Evolutionary conservation across 1,140 invertebrate genomes (phyloP).

Genomic region (Sitophilus oryzae): DNA sequence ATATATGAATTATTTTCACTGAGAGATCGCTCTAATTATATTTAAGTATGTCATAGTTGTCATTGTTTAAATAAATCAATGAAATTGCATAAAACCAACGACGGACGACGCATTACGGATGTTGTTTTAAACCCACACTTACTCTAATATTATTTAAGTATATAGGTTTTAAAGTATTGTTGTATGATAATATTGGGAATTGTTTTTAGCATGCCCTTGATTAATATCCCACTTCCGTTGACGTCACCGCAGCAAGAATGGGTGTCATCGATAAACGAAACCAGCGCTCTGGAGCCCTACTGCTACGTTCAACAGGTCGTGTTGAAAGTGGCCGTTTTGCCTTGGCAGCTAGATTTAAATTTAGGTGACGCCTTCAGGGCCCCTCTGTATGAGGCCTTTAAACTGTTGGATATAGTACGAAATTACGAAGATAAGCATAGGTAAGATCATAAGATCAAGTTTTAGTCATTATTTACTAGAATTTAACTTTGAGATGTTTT

Average conservation of each 20-base stretch:
- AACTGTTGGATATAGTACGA: constrained; percentile 74
- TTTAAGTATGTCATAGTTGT: too few relatives aligned
- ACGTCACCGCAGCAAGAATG: constrained; percentile 65
- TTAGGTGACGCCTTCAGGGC: constrained; percentile 84
- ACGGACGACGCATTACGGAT: too few relatives aligned
- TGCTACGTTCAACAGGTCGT: constrained; percentile 81
- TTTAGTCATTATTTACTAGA: too few relatives aligned
- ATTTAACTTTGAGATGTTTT: too few relatives aligned
- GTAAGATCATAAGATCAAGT: too few relatives aligned
- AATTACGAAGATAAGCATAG: constrained; percentile 74
- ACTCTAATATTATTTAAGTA: background rate
- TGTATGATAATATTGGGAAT: too few relatives aligned
- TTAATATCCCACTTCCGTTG: constrained; percentile 75
- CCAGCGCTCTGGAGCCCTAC: constrained; percentile 55
- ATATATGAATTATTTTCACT: too few relatives aligned
- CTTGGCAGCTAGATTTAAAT: constrained; percentile 75
- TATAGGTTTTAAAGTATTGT: constrained; percentile 5
- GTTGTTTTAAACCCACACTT: background rate
- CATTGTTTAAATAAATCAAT: too few relatives aligned
- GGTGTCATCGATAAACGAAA: constrained; percentile 35
- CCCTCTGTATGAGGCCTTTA: constrained; percentile 81
- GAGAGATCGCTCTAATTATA: too few relatives aligned
- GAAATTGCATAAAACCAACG: too few relatives aligned
- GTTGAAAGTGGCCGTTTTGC: constrained; percentile 63
- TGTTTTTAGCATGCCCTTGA: constrained; percentile 67